Conservation (phyloP, 2,797 vertebrate genomes). For the Orestias chungarensis region DNA sequence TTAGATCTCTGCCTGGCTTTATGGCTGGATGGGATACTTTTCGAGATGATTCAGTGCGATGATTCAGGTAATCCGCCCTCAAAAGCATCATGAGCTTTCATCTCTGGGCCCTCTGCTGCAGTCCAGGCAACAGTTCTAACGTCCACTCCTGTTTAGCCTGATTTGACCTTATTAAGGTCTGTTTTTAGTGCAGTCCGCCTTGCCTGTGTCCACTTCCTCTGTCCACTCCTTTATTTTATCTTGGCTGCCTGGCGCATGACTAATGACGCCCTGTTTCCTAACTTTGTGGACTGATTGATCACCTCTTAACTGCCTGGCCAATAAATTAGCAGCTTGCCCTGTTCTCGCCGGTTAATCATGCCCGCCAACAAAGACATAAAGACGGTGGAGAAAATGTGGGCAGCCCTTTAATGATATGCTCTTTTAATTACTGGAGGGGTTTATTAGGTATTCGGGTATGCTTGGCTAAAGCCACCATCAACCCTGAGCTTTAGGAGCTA, state of each 20-base stretch:
- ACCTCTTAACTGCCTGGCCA: constrained; percentile 42
- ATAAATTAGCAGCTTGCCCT: constrained; percentile 65
- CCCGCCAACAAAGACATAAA: constrained; percentile 59
- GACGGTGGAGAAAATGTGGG: constrained; percentile 67
- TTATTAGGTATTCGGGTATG: constrained; percentile 60
- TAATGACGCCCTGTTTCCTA: constrained; percentile 46
- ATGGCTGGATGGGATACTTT: constrained; percentile 59
- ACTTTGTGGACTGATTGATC: constrained; percentile 68
- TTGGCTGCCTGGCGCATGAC: constrained; percentile 46
- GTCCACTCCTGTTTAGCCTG: neutral
- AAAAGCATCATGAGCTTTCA: constrained; percentile 24
- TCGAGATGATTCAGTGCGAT: constrained; percentile 45
- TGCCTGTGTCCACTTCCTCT: neutral
- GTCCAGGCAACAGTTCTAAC: constrained; percentile 1
- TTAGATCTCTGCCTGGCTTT: constrained; percentile 42
- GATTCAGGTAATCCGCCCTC: constrained; percentile 29
- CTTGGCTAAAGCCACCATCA: constrained; percentile 56
- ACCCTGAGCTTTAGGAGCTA: constrained; percentile 48
- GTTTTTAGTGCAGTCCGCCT: constrained; percentile 10
- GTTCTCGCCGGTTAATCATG: constrained; percentile 64
- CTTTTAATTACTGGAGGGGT: constrained; percentile 69
- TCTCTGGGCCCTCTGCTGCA: constrained; percentile 2
- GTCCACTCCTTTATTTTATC: constrained; percentile 30
- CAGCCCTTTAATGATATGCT: constrained; percentile 58
- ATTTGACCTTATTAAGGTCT: neutral